Conservation (phyloP, 2,797 vertebrate species). For the Sebastes reedi region DNA sequence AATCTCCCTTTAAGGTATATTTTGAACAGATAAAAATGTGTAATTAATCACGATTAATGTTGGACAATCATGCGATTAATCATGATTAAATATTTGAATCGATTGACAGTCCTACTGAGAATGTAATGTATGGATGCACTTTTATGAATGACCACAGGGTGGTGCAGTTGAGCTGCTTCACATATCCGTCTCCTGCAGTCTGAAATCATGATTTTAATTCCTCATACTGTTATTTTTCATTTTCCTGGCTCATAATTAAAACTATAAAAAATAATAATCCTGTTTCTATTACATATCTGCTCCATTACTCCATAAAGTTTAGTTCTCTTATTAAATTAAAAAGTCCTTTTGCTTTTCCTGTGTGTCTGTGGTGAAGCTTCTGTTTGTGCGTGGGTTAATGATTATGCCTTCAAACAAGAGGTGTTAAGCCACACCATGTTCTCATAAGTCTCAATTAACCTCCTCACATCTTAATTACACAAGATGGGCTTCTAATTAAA, state of each 20-base stretch:
- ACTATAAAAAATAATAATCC: not conserved
- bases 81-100: too few species aligned
- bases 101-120: too few species aligned
- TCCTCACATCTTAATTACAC: constrained; percentile 34
- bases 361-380: not conserved
- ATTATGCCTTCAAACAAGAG: constrained; percentile 15
- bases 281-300: not conserved
- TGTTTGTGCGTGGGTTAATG: constrained; percentile 12
- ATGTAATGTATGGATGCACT: not conserved
- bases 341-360: not conserved
- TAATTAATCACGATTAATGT: too few species aligned
- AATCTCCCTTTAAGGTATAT: too few species aligned
- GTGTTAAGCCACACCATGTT: constrained; percentile 10
- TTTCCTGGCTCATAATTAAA: not conserved
- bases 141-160: not conserved
- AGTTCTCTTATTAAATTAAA: not conserved
- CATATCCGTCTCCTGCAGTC: not conserved
- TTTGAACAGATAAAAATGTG: too few species aligned
- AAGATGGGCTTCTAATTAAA: constrained; percentile 40
- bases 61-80: too few species aligned
- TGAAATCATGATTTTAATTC: not conserved
- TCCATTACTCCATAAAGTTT: not conserved
- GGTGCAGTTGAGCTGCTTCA: constrained; percentile 11
- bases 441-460: constrained; percentile 28
- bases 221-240: not conserved